These are phyloP conservation scores for Lasioglossum lativentre DNA, from an alignment of 2,888 invertebrate species.

Conservation along the genomic window DNA sequence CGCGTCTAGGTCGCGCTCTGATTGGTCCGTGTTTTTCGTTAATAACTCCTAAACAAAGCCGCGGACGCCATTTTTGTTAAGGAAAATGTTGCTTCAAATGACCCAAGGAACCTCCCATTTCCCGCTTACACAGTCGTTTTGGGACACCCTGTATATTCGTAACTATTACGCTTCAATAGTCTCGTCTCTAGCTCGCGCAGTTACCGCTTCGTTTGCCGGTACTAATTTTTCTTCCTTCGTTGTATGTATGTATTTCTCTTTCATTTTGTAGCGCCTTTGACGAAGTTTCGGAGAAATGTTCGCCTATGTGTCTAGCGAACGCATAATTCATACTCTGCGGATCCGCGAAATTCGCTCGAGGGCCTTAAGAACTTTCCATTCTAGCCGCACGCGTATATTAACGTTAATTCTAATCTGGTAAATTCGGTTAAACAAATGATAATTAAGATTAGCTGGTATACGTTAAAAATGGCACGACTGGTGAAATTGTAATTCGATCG, in stretches of 20 bases:
- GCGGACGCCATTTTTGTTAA: too few species aligned
- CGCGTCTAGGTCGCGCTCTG: too few species aligned
- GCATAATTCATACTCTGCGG: not conserved
- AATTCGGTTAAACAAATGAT: not conserved
- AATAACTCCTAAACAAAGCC: too few species aligned
- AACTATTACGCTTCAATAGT: not conserved
- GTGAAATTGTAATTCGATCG: not conserved
- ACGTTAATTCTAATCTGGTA: not conserved
- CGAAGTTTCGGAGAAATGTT: not conserved
- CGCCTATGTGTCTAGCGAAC: not conserved
- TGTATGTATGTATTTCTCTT: not conserved
- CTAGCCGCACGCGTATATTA: not conserved
- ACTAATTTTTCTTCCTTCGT: not conserved
- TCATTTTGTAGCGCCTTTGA: not conserved
- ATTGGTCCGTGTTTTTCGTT: too few species aligned
- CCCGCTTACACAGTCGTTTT: too few species aligned
- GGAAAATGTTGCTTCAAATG: too few species aligned
- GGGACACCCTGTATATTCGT: too few species aligned
- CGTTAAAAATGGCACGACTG: not conserved
- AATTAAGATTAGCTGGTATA: not conserved
- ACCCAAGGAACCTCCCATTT: too few species aligned
- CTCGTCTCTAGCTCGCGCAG: not conserved
- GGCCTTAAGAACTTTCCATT: not conserved
- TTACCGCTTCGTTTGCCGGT: not conserved
- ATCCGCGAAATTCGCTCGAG: not conserved